Evolutionary conservation across 2,888 invertebrate genomes (phyloP).

Genomic region (Orthosia gracilis): DNA sequence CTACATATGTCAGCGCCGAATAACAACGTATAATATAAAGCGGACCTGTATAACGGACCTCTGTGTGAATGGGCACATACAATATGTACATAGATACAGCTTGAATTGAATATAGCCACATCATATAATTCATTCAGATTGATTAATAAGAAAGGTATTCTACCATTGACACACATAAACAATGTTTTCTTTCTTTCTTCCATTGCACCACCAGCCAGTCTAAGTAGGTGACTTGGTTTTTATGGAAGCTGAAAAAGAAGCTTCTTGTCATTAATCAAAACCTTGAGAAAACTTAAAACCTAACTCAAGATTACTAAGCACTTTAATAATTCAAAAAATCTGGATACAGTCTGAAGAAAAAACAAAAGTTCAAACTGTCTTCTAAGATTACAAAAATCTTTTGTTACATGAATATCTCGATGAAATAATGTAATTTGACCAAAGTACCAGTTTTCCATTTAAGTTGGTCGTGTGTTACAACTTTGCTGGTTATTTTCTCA

Average conservation of each 20-base stretch:
- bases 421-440: slow-evolving; percentile 47
- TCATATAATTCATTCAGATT: too few relatives aligned
- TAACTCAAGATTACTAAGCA: background rate
- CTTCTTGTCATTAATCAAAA: background rate
- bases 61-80: too few relatives aligned
- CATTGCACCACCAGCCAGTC: background rate
- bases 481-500: slow-evolving; percentile 55
- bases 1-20: too few relatives aligned
- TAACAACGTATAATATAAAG: too few relatives aligned
- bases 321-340: slow-evolving; percentile 9
- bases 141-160: too few relatives aligned
- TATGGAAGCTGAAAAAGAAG: slow-evolving; percentile 5
- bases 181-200: too few relatives aligned
- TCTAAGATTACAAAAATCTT: slow-evolving; percentile 37
- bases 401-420: slow-evolving; percentile 25
- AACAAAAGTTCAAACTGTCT: slow-evolving; percentile 16
- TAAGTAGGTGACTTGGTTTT: background rate
- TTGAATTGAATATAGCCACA: too few relatives aligned
- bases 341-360: slow-evolving; percentile 9
- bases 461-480: slow-evolving; percentile 58
- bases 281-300: slow-evolving; percentile 11
- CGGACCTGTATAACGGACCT: too few relatives aligned
- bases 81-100: too few relatives aligned
- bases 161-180: too few relatives aligned
- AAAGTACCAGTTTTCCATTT: slow-evolving; percentile 59